These are phyloP conservation scores for Aleiodes alternator DNA, from an alignment of 2,888 invertebrate species.

Conservation along the genomic window DNA sequence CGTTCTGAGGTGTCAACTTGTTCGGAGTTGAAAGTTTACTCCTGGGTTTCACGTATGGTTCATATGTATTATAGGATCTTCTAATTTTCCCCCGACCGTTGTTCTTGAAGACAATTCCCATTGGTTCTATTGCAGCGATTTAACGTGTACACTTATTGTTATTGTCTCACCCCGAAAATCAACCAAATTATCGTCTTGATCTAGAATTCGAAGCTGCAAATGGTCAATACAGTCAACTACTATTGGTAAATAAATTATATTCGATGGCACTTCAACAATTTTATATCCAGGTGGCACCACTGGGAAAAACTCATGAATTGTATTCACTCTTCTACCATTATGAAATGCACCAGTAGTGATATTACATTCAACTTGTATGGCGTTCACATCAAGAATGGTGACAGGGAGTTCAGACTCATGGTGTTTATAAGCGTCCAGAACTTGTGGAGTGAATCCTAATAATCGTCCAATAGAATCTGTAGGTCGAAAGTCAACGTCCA, in stretches of 20 bases:
- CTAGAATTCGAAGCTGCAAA: slow-evolving; percentile 53
- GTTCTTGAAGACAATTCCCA: not conserved
- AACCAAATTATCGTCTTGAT: slow-evolving; percentile 54
- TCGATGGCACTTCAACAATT: slow-evolving; percentile 53
- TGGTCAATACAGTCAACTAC: slow-evolving; percentile 47
- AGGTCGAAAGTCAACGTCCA: no score
- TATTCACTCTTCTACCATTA: slow-evolving; percentile 52
- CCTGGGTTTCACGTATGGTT: not conserved
- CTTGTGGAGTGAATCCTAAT: not conserved
- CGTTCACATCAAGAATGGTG: slow-evolving; percentile 53
- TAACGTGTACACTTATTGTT: slow-evolving; percentile 44
- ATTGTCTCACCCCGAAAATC: slow-evolving; percentile 58
- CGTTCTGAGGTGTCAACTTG: no score
- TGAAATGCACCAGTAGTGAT: slow-evolving; percentile 55
- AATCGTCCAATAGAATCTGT: no score
- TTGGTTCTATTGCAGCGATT: not conserved
- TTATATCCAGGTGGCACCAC: slow-evolving; percentile 55
- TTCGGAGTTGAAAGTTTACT: not conserved
- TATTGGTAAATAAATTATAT: slow-evolving; percentile 54
- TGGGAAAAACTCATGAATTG: slow-evolving; percentile 56
- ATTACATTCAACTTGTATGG: slow-evolving; percentile 57
- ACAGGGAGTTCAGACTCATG: slow-evolving; percentile 54
- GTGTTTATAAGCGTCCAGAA: slow-evolving; percentile 20
- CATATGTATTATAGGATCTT: no score
- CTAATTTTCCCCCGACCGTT: not conserved